phyloP scores from a whole-genome alignment of 1,140 invertebrate species.

The Myzus persicae region DNA sequence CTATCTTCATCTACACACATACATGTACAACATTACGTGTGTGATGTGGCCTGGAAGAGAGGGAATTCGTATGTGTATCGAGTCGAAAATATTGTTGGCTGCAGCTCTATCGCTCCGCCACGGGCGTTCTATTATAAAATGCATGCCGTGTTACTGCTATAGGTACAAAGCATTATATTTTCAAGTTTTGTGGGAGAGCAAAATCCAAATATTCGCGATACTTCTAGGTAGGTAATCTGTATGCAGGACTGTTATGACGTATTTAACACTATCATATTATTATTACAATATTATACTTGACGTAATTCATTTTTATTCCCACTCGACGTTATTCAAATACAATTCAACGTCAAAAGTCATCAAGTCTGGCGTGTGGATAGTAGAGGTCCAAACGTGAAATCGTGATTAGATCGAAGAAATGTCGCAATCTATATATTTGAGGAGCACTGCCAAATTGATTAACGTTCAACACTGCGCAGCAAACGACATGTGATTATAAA shows the following conservation, averaged over 20 bases:
- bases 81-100: background rate
- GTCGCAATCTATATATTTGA: too few species aligned
- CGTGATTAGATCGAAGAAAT: too few species aligned
- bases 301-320: too few species aligned
- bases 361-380: too few species aligned
- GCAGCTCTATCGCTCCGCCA: background rate
- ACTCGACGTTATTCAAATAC: too few species aligned
- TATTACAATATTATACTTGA: background rate
- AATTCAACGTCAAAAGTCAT: too few species aligned
- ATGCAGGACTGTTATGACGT: background rate
- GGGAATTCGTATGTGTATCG: slow-evolving; percentile 10
- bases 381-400: too few species aligned
- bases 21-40: too few species aligned
- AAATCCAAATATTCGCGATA: background rate
- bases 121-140: background rate
- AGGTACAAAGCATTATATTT: background rate
- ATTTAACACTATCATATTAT: background rate
- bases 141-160: background rate
- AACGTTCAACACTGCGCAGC: too few species aligned
- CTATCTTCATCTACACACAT: background rate
- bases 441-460: too few species aligned
- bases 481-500: too few species aligned
- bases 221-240: background rate
- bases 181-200: background rate
- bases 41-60: background rate